Evolutionary conservation across 1,140 invertebrate species (phyloP).

Genomic region (Sweltsa coloradensis): DNA sequence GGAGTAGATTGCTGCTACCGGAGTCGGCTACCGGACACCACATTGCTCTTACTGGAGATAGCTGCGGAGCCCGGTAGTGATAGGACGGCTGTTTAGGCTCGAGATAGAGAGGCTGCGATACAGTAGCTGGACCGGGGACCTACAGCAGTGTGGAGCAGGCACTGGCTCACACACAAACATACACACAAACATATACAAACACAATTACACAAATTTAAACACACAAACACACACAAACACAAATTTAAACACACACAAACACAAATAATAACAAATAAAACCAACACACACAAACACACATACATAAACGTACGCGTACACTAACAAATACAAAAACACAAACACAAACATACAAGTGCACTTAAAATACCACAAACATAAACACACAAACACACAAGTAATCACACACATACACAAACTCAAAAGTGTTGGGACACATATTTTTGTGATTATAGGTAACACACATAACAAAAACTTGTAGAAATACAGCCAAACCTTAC

Average conservation of each 20-base stretch:
- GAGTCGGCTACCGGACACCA: too few relatives aligned
- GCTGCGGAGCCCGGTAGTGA: too few relatives aligned
- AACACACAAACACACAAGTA: not conserved
- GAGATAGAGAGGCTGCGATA: too few relatives aligned
- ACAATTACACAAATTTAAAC: not conserved
- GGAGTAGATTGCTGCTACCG: too few relatives aligned
- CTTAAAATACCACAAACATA: not conserved
- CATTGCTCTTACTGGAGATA: too few relatives aligned
- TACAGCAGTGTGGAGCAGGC: too few relatives aligned
- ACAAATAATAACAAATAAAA: not conserved
- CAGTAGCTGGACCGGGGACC: too few relatives aligned
- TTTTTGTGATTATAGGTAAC: too few relatives aligned
- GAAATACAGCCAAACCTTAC: too few relatives aligned
- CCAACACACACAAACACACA: not conserved
- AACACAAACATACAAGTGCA: not conserved
- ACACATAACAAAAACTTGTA: too few relatives aligned
- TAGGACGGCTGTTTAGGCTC: too few relatives aligned
- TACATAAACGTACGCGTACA: not conserved
- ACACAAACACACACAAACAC: not conserved
- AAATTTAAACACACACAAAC: not conserved
- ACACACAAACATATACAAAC: not conserved
- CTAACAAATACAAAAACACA: not conserved
- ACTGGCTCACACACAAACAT: not conserved
- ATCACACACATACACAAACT: not conserved
- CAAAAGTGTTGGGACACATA: too few relatives aligned